These are phyloP conservation scores for Notospermus geniculatus DNA, from an alignment of 1,140 invertebrate species.

Conservation along the genomic window DNA sequence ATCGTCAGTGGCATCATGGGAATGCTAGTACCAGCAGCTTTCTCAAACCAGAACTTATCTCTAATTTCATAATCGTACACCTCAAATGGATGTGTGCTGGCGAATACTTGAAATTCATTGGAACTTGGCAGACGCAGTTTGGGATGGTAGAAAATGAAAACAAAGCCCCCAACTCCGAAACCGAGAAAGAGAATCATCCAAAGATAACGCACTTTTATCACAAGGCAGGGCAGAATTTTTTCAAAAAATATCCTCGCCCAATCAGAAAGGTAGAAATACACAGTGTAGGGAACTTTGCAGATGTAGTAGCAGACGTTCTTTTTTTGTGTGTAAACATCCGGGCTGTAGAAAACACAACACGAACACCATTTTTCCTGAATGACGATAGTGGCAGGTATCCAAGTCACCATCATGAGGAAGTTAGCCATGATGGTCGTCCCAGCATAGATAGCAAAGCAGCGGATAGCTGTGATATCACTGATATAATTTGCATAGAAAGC, in stretches of 20 bases:
- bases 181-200: constrained; percentile 62
- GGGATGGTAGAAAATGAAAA: constrained; percentile 81
- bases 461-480: constrained; percentile 88
- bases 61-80: constrained; percentile 80
- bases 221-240: constrained; percentile 58
- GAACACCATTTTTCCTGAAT: constrained; percentile 64
- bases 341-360: constrained; percentile 40
- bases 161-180: constrained; percentile 67
- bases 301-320: constrained; percentile 28
- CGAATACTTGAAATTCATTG: constrained; percentile 85
- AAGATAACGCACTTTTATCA: constrained; percentile 57
- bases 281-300: constrained; percentile 34
- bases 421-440: constrained; percentile 85
- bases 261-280: constrained; percentile 35
- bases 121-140: constrained; percentile 79
- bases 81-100: constrained; percentile 81
- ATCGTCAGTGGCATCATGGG: constrained; percentile 77
- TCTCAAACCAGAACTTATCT: constrained; percentile 81
- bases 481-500: constrained; percentile 89
- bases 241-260: constrained; percentile 56
- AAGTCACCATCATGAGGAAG: constrained; percentile 84
- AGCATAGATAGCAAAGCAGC: constrained; percentile 93
- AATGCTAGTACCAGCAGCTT: constrained; percentile 30
- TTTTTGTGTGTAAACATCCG: constrained; percentile 22
- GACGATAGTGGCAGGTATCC: constrained; percentile 81